A percentile compares a stretch with the other conserved stretches of the same genome.
Conservation (phyloP, 2,888 invertebrate species). For the Agrotis segetum region DNA sequence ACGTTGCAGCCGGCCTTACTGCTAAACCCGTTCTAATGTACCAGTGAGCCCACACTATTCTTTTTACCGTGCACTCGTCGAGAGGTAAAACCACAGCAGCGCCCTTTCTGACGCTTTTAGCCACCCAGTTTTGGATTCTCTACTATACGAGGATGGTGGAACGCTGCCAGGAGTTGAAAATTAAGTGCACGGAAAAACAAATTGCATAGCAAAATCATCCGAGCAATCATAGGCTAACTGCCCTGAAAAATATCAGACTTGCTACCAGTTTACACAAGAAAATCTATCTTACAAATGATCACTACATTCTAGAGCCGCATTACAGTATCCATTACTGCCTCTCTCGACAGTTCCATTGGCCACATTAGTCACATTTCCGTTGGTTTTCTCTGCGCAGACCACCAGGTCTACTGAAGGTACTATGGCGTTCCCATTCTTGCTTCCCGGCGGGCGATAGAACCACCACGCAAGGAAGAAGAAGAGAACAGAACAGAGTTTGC, state of each 20-base stretch:
- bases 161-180: not conserved
- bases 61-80: not conserved
- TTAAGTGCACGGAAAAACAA: not conserved
- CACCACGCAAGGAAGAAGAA: conserved; percentile 95
- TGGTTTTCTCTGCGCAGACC: conserved; percentile 77
- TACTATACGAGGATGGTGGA: not conserved
- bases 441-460: conserved; percentile 93
- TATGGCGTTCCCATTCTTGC: conserved; percentile 79
- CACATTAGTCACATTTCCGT: conserved; percentile 70
- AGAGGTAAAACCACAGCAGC: not conserved
- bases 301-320: conserved; percentile 85
- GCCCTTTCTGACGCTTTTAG: no score
- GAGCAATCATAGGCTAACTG: not conserved
- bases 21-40: conserved; percentile 30
- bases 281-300: conserved; percentile 81
- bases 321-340: conserved; percentile 83
- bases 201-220: not conserved
- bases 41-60: not conserved
- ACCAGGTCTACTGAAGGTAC: conserved; percentile 82
- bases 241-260: not conserved
- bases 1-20: conserved; percentile 15
- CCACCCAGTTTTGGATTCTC: no score
- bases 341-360: conserved; percentile 67
- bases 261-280: no score
- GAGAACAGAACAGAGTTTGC: conserved; percentile 93